phyloP scores from a whole-genome alignment of 2,888 invertebrate species.

The Atethmia centrago region DNA sequence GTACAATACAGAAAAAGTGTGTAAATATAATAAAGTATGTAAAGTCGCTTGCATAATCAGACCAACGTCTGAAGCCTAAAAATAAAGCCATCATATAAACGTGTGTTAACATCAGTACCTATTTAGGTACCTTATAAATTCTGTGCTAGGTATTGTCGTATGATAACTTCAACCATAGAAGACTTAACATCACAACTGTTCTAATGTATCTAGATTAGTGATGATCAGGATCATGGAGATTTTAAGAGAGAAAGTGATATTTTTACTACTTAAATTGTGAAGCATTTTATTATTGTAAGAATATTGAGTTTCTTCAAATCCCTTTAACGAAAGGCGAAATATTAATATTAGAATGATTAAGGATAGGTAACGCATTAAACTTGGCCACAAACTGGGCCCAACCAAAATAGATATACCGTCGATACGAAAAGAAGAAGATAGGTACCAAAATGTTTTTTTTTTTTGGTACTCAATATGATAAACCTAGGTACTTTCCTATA shows the following conservation, averaged over 20 bases:
- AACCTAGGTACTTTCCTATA: neutral
- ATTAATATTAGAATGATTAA: neutral
- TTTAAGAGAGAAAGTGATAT: neutral
- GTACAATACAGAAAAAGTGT: neutral
- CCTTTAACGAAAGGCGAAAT: neutral
- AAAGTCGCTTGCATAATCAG: neutral
- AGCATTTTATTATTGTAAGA: neutral
- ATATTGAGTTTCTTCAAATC: conserved; percentile 1
- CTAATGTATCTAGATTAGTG: neutral
- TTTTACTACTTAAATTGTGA: neutral
- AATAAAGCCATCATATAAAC: neutral
- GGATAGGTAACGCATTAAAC: neutral
- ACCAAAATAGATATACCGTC: neutral
- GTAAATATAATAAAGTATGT: neutral
- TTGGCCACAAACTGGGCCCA: neutral
- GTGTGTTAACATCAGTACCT: neutral
- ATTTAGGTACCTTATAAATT: neutral
- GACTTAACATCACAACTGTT: neutral
- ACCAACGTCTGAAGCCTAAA: neutral
- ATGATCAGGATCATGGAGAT: conserved; percentile 8
- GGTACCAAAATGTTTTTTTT: neutral
- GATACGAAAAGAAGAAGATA: neutral
- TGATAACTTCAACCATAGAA: neutral
- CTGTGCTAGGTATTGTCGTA: neutral
- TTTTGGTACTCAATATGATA: neutral